Evolutionary conservation across 2,797 vertebrate genomes (phyloP).

Genomic region (Menidia menidia): DNA sequence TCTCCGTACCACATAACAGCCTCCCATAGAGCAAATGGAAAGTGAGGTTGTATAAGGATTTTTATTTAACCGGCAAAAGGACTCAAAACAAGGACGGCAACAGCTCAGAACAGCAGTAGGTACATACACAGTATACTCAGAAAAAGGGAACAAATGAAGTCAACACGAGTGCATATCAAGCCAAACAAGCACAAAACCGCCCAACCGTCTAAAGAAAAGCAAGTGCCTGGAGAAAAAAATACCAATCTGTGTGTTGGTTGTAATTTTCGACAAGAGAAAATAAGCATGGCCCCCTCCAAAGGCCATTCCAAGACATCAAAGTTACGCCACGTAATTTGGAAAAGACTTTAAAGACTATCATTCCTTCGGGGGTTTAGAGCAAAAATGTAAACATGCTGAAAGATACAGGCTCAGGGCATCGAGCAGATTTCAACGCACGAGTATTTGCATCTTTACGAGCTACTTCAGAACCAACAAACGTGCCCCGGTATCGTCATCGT

Average conservation of each 20-base stretch:
- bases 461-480: background rate
- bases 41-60: background rate
- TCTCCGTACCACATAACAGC: background rate
- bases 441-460: background rate
- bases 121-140: background rate
- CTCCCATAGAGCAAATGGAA: background rate
- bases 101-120: background rate
- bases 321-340: background rate
- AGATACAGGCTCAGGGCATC: background rate
- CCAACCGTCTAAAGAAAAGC: background rate
- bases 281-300: constrained; percentile 1
- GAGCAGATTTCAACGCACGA: constrained; percentile 5
- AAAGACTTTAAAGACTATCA: background rate
- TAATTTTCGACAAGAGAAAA: background rate
- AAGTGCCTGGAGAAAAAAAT: constrained; percentile 6
- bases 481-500: background rate
- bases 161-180: background rate
- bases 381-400: constrained; percentile 14
- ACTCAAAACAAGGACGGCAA: background rate
- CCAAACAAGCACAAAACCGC: background rate
- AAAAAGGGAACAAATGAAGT: background rate
- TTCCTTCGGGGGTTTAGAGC: background rate
- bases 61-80: constrained; percentile 2
- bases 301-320: background rate
- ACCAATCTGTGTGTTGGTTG: background rate